These are phyloP conservation scores for Emys orbicularis DNA, from an alignment of 2,797 vertebrate genomes.

Conservation along the genomic window DNA sequence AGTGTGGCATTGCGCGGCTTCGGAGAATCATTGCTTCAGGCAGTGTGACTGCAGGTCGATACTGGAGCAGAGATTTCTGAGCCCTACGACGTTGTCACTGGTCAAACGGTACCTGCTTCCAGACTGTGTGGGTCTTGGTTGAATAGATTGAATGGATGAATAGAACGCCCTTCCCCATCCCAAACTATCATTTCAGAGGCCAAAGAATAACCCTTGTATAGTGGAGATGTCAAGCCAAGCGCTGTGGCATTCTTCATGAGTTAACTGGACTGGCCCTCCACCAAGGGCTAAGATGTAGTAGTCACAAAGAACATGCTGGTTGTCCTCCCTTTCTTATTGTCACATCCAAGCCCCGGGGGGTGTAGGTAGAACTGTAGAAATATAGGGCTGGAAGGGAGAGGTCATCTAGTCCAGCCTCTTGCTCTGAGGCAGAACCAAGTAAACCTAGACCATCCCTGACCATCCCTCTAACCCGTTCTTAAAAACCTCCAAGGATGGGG, in stretches of 20 bases:
- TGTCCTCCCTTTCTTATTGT: not conserved
- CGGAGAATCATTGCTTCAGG: slow-evolving; percentile 45
- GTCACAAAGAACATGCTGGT: not conserved
- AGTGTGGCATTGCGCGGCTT: slow-evolving; percentile 39
- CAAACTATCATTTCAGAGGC: not conserved
- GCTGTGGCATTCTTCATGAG: not conserved
- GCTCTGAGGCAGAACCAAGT: not conserved
- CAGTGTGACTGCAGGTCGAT: not conserved
- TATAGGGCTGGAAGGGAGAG: not conserved
- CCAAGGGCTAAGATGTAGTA: not conserved
- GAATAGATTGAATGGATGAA: not conserved
- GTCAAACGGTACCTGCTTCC: not conserved
- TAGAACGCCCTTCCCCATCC: not conserved
- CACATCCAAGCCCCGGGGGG: rapidly evolving
- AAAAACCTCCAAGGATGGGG: too few species aligned
- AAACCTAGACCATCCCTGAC: not conserved
- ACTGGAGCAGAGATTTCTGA: not conserved
- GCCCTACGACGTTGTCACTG: rapidly evolving
- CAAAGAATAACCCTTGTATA: not conserved
- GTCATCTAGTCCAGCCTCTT: not conserved
- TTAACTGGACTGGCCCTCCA: too few species aligned
- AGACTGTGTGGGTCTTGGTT: slow-evolving; percentile 7
- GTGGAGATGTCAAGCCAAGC: rapidly evolving
- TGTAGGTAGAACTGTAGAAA: rapidly evolving
- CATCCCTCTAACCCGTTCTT: not conserved